Base-by-base conservation (phyloP, 1,140 invertebrate genomes). In the Brachionus rubens region DNA sequence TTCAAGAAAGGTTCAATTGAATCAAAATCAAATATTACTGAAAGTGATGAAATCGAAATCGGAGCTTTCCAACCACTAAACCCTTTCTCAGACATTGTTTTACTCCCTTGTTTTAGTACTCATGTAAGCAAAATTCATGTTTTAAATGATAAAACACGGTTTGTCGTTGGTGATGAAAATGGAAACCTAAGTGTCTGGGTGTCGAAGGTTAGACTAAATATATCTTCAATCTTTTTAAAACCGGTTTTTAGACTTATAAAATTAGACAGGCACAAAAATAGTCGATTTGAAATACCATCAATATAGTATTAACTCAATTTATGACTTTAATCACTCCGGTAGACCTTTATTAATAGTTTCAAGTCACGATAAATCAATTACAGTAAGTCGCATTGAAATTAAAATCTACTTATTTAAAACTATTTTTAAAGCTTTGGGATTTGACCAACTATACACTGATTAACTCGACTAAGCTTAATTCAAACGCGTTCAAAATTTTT, bases 111-210 rank as follows among this genome's bases (percentile, higher is more conserved):
- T 26, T 65, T 65, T 46, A 65, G 43, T 5, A 24, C 59, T 3
- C 12, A 21, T 21, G 36, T 46, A 36, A 65, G 36, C 26, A 36
- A 65, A 65, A 65, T 65, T 24, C 16, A 65, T 65, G 59, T 65
- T 43, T 43, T 43, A 1, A 65, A 14, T 0, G 36, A 65, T 43
- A 43, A 65, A 65, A 65, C 41, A 43, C 9, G 24, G 26, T 43
- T 65, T 65, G 36, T 65, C 10, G 59, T 65, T 26, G 59, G 59
- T 0, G 40, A 65, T 24, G 59, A 65, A 24, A 43, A 21, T 43
- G 59, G 59, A 46, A 46, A 19, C 19, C 21, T 65, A n/a, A 65
- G 19, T 43, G 12, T 65, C 14, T 65, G 59, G 59, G 59, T 43
- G 6, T 65, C 40, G 19, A 43, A 65, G 19, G 59, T 65, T 5